These are phyloP conservation scores for Geococcyx californianus DNA, from an alignment of 2,113 vertebrate species.

Conservation along the genomic window DNA sequence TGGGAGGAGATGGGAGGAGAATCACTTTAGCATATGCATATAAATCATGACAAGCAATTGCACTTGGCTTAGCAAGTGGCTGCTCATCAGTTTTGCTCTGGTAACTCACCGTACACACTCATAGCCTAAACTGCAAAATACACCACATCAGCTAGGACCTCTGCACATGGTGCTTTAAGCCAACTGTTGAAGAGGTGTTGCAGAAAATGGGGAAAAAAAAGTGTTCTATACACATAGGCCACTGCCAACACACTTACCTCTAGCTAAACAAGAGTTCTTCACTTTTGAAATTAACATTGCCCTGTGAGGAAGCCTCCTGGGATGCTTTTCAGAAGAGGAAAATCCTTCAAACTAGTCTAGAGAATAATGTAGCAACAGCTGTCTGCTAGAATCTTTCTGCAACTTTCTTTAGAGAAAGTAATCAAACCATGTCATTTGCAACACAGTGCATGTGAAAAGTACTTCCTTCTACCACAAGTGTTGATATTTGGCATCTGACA, in stretches of 20 bases:
- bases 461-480: not conserved
- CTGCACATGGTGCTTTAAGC: not conserved
- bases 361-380: not conserved
- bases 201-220: not conserved
- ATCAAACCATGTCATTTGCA: not conserved
- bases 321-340: not conserved
- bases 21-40: not conserved
- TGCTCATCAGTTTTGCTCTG: constrained; percentile 17
- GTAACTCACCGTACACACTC: not conserved
- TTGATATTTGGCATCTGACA: not conserved
- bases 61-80: not conserved
- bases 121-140: not conserved
- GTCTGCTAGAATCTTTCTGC: not conserved
- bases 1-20: constrained; percentile 4
- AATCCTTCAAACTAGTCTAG: not conserved
- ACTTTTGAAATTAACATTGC: not conserved
- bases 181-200: not conserved
- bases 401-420: not conserved
- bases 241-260: not conserved
- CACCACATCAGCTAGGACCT: not conserved
- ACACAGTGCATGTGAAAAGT: not conserved
- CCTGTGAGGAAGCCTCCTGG: not conserved
- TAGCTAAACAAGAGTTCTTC: not conserved
- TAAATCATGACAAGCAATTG: not conserved
- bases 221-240: not conserved